Evolutionary conservation across 2,888 invertebrate species (phyloP), one percentile per base, ranked within the genome.

Genomic region (Calameuta filiformis): DNA sequence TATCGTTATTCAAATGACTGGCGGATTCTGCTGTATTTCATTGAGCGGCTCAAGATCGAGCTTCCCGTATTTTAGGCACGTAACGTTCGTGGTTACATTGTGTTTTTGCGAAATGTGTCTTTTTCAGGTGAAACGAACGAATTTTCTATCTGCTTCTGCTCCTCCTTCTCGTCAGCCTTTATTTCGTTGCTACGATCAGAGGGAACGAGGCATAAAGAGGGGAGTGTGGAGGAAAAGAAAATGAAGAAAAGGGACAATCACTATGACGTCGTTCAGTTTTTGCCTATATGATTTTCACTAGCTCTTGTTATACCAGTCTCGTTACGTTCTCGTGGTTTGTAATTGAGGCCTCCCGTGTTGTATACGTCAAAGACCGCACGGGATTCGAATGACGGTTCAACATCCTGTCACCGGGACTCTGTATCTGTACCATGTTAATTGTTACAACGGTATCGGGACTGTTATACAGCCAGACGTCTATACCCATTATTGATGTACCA

Each of bases 21-120:
- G 77, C 79, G 81, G 33, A 4, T 78, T 77, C 69, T 9, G 23
- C 79, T 56, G 68, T 75, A 76, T 75, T 75, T 73, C 73, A 23
- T 34, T 9, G 56, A 15, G 73, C 77, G 81, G 81, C 84, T 86
- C 83, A 84, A 85, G 86, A 85, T 81, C 83, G 81, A 83, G 81
- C 83, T 81, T 82, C 79, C 79, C 81, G 90, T 90, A 90, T 90
- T 90, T 89, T 87, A 86, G 87, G 88, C 90, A 90, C 90, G 90
- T 90, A 90, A 89, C 87, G 87, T 87, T 88, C 87, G 9, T 86
- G 86, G 89, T 90, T 90, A 90, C 23, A 56, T 90, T 90, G 90
- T 90, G 89, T 89, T 88, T 86, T 85, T 85, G 89, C 86, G 87
- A 86, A 89, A 90, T 89, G 89, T 90, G 86, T 87, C 89, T 89